phyloP scores from a whole-genome alignment of 2,113 vertebrate species.

The Meriones unguiculatus region DNA sequence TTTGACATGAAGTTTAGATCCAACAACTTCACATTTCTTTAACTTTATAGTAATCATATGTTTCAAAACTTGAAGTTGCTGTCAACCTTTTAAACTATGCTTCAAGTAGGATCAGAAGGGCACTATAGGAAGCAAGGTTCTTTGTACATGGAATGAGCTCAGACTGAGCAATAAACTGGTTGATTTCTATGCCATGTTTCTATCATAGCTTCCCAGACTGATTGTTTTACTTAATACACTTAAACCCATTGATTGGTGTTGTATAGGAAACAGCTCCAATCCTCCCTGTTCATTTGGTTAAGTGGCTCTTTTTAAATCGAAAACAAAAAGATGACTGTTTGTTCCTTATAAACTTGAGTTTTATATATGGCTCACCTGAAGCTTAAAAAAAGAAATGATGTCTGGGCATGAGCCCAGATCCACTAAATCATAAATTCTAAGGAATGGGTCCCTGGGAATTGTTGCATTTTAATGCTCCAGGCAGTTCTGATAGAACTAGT shows the following conservation, averaged over 20 bases:
- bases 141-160: neutral
- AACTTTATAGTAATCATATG: neutral
- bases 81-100: neutral
- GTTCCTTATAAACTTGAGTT: conserved; percentile 42
- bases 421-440: conserved; percentile 21
- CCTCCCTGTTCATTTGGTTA: conserved; percentile 40
- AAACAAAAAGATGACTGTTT: conserved; percentile 40
- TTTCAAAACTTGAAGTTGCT: neutral
- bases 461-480: neutral
- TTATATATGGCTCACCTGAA: conserved; percentile 54
- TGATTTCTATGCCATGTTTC: conserved; percentile 6
- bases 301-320: conserved; percentile 37
- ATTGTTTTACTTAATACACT: neutral
- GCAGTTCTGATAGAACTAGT: neutral
- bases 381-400: conserved; percentile 34
- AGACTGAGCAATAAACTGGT: neutral
- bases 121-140: neutral
- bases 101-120: conserved; percentile 10
- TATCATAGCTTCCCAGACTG: neutral
- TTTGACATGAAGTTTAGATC: neutral
- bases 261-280: neutral
- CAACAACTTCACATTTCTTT: neutral
- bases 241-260: neutral
- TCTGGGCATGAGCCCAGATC: conserved; percentile 45
- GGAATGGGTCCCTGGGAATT: neutral